Percentiles rank a stretch among this genome's conserved stretches.
Evolutionary conservation across 2,797 vertebrate species (phyloP).

Genomic region (Brachymystax lenok): DNA sequence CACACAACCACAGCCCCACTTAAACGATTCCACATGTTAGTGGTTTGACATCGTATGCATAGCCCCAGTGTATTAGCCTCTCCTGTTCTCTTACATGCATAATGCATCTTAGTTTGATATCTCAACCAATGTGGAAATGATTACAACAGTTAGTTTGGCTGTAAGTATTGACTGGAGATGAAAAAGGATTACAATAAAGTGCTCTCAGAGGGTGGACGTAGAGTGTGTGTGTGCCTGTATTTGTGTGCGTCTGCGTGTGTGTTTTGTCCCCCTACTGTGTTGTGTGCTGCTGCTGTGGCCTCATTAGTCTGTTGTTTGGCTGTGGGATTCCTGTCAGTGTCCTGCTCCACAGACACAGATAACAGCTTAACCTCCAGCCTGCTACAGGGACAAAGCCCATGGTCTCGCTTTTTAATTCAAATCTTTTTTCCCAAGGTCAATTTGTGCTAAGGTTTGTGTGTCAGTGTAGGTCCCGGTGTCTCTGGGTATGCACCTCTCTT

Average conservation of each 20-base stretch:
- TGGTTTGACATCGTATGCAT: too few species aligned
- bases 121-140: not conserved
- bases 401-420: constrained; percentile 72
- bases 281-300: constrained; percentile 16
- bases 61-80: too few species aligned
- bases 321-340: constrained; percentile 60
- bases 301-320: constrained; percentile 52
- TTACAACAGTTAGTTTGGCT: not conserved
- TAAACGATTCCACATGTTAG: too few species aligned
- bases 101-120: too few species aligned
- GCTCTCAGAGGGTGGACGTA: not conserved
- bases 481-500: constrained; percentile 8
- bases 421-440: constrained; percentile 58
- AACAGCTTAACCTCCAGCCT: constrained; percentile 55
- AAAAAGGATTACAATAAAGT: not conserved
- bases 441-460: constrained; percentile 20
- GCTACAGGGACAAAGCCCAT: constrained; percentile 51
- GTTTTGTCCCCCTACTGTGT: constrained; percentile 1
- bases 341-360: constrained; percentile 45
- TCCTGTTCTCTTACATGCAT: too few species aligned
- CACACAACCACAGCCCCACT: too few species aligned
- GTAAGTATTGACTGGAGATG: not conserved
- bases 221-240: constrained; percentile 25
- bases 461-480: constrained; percentile 23
- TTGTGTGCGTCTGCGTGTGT: constrained; percentile 12